phyloP scores from a whole-genome alignment of 2,888 invertebrate species.

The Epirrita christyi region DNA sequence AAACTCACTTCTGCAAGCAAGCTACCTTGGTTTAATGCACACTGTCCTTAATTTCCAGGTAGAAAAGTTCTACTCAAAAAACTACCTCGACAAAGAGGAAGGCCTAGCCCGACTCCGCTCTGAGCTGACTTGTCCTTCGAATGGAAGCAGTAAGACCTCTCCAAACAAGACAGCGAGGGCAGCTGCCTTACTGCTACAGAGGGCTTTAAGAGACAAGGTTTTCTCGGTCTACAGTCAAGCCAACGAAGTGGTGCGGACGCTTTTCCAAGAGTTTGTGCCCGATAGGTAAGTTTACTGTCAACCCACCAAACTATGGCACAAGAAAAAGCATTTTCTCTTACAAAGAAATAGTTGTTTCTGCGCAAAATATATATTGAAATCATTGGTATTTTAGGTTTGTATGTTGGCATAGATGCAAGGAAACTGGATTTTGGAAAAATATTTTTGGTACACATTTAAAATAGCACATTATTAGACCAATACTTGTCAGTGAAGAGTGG shows the following conservation, averaged over 20 bases:
- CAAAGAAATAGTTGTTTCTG: too few relatives aligned
- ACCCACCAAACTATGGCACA: too few relatives aligned
- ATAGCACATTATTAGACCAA: too few relatives aligned
- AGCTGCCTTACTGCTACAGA: slow-evolving; percentile 90
- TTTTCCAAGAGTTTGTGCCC: slow-evolving; percentile 94
- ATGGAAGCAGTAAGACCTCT: slow-evolving; percentile 74
- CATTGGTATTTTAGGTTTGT: too few relatives aligned
- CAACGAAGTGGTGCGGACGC: slow-evolving; percentile 91
- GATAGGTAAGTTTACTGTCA: slow-evolving; percentile 82
- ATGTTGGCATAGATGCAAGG: too few relatives aligned
- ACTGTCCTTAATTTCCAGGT: slow-evolving; percentile 79
- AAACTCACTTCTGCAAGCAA: neutral
- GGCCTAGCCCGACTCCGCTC: slow-evolving; percentile 88
- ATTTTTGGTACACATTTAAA: too few relatives aligned
- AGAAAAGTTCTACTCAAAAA: slow-evolving; percentile 95
- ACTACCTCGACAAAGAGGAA: slow-evolving; percentile 95
- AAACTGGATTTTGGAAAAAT: too few relatives aligned
- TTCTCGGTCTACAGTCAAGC: slow-evolving; percentile 94
- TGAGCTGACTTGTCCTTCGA: slow-evolving; percentile 71
- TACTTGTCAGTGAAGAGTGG: too few relatives aligned
- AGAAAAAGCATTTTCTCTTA: too few relatives aligned
- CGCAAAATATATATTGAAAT: too few relatives aligned
- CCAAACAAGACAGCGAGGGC: slow-evolving; percentile 94
- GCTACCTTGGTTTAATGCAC: neutral
- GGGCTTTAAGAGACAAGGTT: slow-evolving; percentile 94